Evolutionary conservation across 2,797 vertebrate species (phyloP).

Genomic region (Pristis pectinata): DNA sequence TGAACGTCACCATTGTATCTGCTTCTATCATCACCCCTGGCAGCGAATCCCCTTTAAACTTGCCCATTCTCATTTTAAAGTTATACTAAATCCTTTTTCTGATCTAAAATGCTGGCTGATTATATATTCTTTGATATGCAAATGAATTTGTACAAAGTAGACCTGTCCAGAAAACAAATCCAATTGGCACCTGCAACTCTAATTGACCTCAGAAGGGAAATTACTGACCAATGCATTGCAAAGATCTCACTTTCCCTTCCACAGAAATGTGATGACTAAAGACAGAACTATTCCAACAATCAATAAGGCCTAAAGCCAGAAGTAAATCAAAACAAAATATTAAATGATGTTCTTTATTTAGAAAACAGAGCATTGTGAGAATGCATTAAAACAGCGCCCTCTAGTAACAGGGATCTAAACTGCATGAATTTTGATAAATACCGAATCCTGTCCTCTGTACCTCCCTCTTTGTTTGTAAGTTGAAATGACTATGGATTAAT

Average conservation of each 20-base stretch:
- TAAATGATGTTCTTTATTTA: background rate
- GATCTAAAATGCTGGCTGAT: background rate
- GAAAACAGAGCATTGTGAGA: background rate
- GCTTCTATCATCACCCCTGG: no score
- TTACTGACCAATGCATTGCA: background rate
- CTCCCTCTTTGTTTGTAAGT: background rate
- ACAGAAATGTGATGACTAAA: background rate
- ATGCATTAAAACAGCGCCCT: background rate
- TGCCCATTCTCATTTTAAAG: no score
- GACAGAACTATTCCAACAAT: background rate
- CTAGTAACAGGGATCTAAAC: background rate
- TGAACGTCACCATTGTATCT: no score
- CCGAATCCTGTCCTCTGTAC: background rate
- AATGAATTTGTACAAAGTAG: background rate
- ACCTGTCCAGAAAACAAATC: background rate
- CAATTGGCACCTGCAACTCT: no score
- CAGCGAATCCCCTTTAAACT: no score
- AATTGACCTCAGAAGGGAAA: background rate
- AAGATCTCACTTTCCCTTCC: background rate
- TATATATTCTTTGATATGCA: background rate
- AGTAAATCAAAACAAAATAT: background rate
- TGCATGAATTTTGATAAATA: constrained; percentile 5
- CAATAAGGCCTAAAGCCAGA: background rate
- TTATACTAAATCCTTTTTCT: background rate
- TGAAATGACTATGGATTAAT: no score